Evolutionary conservation across 2,888 invertebrate genomes (phyloP).

Genomic region (Parnassius apollo): DNA sequence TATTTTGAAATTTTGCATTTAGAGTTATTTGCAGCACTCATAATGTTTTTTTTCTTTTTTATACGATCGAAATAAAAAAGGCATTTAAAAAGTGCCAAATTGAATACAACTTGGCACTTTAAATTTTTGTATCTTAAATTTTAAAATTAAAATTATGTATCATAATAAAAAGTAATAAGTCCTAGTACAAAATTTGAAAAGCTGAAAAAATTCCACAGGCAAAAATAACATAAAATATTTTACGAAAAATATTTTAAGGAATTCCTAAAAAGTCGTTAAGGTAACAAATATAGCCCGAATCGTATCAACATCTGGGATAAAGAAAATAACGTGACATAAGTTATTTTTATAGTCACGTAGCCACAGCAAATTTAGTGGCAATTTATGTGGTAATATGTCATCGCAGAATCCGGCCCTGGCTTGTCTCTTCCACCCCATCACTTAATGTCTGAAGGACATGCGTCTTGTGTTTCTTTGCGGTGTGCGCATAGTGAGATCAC

Average conservation of each 20-base stretch:
- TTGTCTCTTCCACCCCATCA: conserved; percentile 55
- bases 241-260: conserved; percentile 4
- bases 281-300: conserved; percentile 40
- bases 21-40: too few relatives aligned
- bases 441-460: conserved; percentile 65
- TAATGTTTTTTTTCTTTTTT: too few relatives aligned
- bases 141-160: too few relatives aligned
- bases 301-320: conserved; percentile 54
- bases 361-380: conserved; percentile 49
- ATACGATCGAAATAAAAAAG: too few relatives aligned
- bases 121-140: too few relatives aligned
- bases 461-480: conserved; percentile 54
- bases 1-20: too few relatives aligned
- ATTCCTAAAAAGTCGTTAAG: conserved; percentile 32
- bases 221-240: conserved; percentile 8
- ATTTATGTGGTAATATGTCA: conserved; percentile 64
- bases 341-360: conserved; percentile 56
- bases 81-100: too few relatives aligned
- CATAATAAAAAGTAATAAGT: too few relatives aligned
- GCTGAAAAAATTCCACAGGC: not conserved
- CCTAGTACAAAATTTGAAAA: too few relatives aligned
- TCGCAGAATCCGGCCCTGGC: conserved; percentile 61
- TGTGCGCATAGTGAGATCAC: conserved; percentile 37
- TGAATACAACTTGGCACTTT: too few relatives aligned
- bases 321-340: conserved; percentile 29